Evolutionary conservation across 2,888 invertebrate species (phyloP).

Genomic region (Endotricha flammealis): DNA sequence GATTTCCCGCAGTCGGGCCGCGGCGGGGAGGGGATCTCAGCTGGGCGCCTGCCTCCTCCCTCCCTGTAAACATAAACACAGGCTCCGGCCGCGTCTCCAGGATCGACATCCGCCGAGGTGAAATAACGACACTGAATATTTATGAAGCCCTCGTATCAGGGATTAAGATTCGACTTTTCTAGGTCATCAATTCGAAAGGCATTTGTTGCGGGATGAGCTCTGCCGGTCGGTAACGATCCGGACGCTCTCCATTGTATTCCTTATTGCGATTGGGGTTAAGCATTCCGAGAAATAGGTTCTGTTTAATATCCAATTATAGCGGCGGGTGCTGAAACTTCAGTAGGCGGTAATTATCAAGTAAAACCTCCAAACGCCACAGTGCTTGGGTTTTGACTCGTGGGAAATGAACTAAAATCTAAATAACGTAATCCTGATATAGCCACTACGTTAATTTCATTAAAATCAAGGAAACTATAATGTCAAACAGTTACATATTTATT

Average conservation of each 20-base stretch:
- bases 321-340: neutral
- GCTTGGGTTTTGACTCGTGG: neutral
- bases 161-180: slow-evolving; percentile 70
- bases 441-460: neutral
- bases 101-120: slow-evolving; percentile 70
- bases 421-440: neutral
- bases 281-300: slow-evolving; percentile 1
- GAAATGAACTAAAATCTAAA: slow-evolving; percentile 5
- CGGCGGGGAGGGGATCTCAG: slow-evolving; percentile 48
- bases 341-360: neutral
- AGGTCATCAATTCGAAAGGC: slow-evolving; percentile 56
- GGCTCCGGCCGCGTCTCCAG: slow-evolving; percentile 42
- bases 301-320: slow-evolving; percentile 1
- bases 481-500: no score
- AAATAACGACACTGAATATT: slow-evolving; percentile 75
- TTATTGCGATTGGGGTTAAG: slow-evolving; percentile 4
- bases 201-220: slow-evolving; percentile 31
- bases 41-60: slow-evolving; percentile 47
- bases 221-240: slow-evolving; percentile 22
- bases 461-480: no score
- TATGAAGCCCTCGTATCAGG: slow-evolving; percentile 66
- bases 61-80: slow-evolving; percentile 74
- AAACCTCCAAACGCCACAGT: neutral
- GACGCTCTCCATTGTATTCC: slow-evolving; percentile 2
- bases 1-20: slow-evolving; percentile 63